Percentiles rank a stretch among this genome's conserved stretches.
These are phyloP conservation scores for Furcifer pardalis DNA, from an alignment of 2,797 vertebrate genomes.

Conservation along the genomic window DNA sequence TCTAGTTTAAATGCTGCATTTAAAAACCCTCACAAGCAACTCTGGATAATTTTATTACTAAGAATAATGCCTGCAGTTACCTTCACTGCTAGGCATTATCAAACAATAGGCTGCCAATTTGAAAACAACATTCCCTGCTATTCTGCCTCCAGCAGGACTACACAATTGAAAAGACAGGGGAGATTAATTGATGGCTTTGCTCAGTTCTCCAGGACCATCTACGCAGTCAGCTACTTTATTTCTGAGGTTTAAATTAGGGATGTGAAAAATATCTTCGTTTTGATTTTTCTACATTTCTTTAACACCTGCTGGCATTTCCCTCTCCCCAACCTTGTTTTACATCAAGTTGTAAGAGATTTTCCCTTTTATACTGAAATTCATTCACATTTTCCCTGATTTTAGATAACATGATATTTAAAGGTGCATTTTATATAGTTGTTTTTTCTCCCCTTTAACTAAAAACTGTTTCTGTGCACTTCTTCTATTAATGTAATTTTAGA, in stretches of 20 bases:
- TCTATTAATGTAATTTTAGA: too few species aligned
- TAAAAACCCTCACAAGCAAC: not conserved
- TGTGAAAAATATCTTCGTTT: too few species aligned
- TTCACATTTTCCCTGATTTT: too few species aligned
- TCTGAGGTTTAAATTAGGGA: not conserved
- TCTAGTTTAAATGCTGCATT: not conserved
- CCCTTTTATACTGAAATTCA: too few species aligned
- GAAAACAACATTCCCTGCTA: constrained; percentile 11
- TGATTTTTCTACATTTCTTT: too few species aligned
- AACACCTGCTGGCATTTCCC: too few species aligned
- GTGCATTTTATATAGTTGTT: too few species aligned
- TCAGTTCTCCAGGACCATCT: constrained; percentile 33
- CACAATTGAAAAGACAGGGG: constrained; percentile 42
- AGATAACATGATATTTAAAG: too few species aligned
- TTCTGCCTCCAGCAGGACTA: not conserved
- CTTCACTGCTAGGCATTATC: not conserved
- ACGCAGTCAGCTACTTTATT: constrained; percentile 19
- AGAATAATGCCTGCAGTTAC: not conserved
- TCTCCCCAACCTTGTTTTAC: too few species aligned
- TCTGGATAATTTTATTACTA: not conserved
- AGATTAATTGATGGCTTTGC: not conserved
- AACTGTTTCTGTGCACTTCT: too few species aligned
- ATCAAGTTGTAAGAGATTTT: too few species aligned
- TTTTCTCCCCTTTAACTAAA: too few species aligned
- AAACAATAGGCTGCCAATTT: constrained; percentile 2